A percentile compares a stretch with the other conserved stretches of the same genome.
phyloP scores from a whole-genome alignment of 2,888 invertebrate species.

The Tetramorium bicarinatum region DNA sequence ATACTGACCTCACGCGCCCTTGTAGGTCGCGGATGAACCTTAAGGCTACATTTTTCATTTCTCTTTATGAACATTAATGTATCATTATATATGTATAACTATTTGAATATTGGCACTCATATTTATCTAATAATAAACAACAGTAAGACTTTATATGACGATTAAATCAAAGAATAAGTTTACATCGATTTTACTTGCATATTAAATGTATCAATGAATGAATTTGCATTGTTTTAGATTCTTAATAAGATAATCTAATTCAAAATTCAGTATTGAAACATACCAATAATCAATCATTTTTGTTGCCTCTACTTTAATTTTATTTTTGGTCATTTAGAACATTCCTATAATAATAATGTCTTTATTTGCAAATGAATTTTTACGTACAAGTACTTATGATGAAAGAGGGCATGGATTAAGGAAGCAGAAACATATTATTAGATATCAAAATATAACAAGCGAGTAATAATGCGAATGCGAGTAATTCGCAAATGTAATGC shows the following conservation, averaged over 20 bases:
- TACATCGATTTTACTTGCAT: not conserved
- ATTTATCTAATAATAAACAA: not conserved
- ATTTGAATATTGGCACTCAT: not conserved
- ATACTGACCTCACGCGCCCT: constrained; percentile 80
- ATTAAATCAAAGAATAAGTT: constrained; percentile 5
- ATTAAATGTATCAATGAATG: not conserved
- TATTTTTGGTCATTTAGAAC: not conserved
- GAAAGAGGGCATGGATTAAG: constrained; percentile 20
- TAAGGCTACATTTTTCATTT: constrained; percentile 33
- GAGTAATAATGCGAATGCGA: not conserved
- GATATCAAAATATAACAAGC: constrained; percentile 11
- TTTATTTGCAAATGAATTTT: constrained; percentile 53
- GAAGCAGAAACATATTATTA: constrained; percentile 27
- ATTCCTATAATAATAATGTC: not conserved
- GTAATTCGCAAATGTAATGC: not conserved
- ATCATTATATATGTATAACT: constrained; percentile 5
- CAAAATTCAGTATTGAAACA: constrained; percentile 4
- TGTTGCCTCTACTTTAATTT: not conserved
- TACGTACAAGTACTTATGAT: constrained; percentile 41
- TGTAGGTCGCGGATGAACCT: constrained; percentile 68
- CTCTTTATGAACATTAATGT: not conserved
- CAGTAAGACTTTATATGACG: not conserved
- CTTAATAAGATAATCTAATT: not conserved
- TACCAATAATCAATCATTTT: no score
- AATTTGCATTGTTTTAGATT: not conserved